Evolutionary conservation across 2,113 vertebrate genomes (phyloP), one percentile per base, ranked within the genome.

Genomic region (Echinops telfairi): DNA sequence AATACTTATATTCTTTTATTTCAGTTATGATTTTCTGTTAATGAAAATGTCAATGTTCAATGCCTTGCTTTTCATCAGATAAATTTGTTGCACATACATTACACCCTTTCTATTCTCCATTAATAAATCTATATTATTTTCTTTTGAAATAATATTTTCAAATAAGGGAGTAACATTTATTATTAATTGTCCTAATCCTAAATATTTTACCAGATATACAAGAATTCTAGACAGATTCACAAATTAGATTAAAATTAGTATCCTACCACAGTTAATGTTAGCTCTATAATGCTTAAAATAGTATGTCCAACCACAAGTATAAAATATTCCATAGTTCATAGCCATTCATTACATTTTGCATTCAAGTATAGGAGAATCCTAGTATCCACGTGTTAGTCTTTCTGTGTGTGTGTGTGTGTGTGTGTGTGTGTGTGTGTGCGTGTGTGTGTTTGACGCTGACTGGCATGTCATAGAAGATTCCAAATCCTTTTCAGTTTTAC

Each of bases 331-430:
- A 73, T 86, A 47, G 16, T 58, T 88, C 4, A 60, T 73, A 85
- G 6, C 36, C 62, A 73, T 1, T 15, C 4, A 66, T 88, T 17
- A 0, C 22, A 4, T 40, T 40, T 90, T 66, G 92, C 10, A 66
- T 25, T 66, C 17, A 81, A 66, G 90, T 95, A 78, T 36, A 70
- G 70, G n/a, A 91, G 38, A 86, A 79, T 66, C 47, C 47, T 31
- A 79, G 7, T 25, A 66, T 25, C 62, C 25, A 27, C 27, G 62
- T 66, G 62, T 27, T 25, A 66, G 62, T 27, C 27, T 66, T 22
- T 66, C 62, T n/a, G n/a, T n/a, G n/a, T n/a, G n/a, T n/a, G n/a
- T n/a, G n/a, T n/a, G n/a, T n/a, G n/a, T n/a, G n/a, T n/a, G n/a
- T n/a, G n/a, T n/a, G n/a, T n/a, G n/a, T n/a, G n/a, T n/a, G n/a